Conservation (phyloP, 2,113 vertebrate species). For the Labeo rohita region DNA sequence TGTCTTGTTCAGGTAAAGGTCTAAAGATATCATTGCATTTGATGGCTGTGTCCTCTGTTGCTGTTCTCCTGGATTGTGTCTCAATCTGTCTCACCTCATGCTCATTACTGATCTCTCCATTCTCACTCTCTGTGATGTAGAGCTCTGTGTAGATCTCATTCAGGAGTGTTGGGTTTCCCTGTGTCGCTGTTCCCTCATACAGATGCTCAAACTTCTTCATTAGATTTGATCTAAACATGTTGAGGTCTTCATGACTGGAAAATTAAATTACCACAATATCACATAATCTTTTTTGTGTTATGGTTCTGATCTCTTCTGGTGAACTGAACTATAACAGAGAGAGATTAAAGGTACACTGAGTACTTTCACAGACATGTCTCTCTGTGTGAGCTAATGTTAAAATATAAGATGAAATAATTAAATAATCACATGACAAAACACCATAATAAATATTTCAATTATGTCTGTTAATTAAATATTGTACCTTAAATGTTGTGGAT, state of each 20-base stretch:
- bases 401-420: too few species aligned
- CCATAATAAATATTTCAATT: too few species aligned
- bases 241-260: not conserved
- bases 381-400: too few species aligned
- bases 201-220: not conserved
- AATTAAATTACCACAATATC: not conserved
- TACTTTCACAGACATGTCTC: too few species aligned
- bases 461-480: too few species aligned
- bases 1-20: constrained; percentile 11
- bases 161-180: constrained; percentile 18
- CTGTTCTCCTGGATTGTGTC: not conserved
- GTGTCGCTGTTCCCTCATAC: not conserved
- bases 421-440: too few species aligned
- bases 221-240: not conserved
- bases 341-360: too few species aligned
- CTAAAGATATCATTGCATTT: not conserved
- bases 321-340: too few species aligned
- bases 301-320: too few species aligned
- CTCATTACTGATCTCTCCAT: constrained; percentile 8
- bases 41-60: not conserved
- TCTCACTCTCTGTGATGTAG: constrained; percentile 39
- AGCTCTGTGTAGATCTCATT: constrained; percentile 51
- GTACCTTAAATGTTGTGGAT: too few species aligned
- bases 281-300: too few species aligned
- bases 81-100: constrained; percentile 36